Evolutionary conservation across 2,888 invertebrate genomes (phyloP), one percentile per base, ranked within the genome.

Genomic region (Parochlus steinenii): DNA sequence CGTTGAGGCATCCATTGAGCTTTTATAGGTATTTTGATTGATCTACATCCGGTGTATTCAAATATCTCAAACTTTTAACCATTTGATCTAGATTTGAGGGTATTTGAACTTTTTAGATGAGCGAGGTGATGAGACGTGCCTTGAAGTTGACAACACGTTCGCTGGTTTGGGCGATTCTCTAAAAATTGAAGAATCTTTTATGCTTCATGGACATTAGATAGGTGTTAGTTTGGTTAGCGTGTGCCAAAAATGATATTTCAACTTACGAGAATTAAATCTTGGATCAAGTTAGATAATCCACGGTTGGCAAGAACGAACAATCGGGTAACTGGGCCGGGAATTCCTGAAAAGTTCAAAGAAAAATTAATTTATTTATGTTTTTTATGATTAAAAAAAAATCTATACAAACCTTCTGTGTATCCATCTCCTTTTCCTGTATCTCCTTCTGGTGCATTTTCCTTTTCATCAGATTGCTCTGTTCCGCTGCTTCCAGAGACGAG

Each of bases 81-180:
- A n/a, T n/a, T n/a, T n/a, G n/a, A 22, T 22, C 10, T 6, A 22
- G 22, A 22, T 8, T 8, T 22, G 22, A 8, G 10, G 7, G 10
- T 8, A 8, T 8, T 22, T 22, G 22, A 22, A 22, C 7, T 22
- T 27, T 45, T 71, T 83, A 85, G 63, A 86, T 85, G 62, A 85
- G 76, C 48, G 85, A 80, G 52, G 85, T 86, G 61, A 86, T 80
- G 53, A 86, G 67, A 66, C 83, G 74, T 57, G 85, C 85, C 67
- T 85, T 86, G 74, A 83, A 86, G 76, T 85, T 85, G 54, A 86
- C 85, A 66, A 86, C 76, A 62, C 81, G 74, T 63, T 86, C 85
- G 56, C 85, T 85, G 55, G 85, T 85, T 61, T 83, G 82, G 40
- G 85, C 85, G 58, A 85, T 67, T 49, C 76, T 74, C 76, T 76